phyloP scores from a whole-genome alignment of 2,888 invertebrate genomes.

The Pseudococcus jackbeardsleyi region DNA sequence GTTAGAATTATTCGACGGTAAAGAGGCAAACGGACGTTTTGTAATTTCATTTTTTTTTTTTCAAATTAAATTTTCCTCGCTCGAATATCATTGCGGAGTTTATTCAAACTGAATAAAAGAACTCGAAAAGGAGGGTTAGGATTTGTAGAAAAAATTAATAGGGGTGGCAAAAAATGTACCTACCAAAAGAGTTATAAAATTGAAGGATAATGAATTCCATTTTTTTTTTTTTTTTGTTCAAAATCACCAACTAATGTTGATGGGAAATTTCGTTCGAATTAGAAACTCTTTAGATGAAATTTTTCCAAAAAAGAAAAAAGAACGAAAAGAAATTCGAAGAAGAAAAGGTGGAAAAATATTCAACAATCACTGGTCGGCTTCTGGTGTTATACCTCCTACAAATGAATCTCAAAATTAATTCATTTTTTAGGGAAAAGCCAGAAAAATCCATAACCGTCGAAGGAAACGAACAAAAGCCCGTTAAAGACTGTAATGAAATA shows the following conservation, averaged over 20 bases:
- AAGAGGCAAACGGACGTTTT: not conserved
- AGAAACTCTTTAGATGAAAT: too few species aligned
- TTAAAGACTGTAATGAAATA: slow-evolving; percentile 57
- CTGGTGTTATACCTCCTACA: not conserved
- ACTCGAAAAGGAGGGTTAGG: not conserved
- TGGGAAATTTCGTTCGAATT: too few species aligned
- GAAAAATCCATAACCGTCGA: slow-evolving; percentile 23
- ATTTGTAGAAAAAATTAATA: not conserved
- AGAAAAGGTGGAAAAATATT: too few species aligned
- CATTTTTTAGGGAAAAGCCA: slow-evolving; percentile 12
- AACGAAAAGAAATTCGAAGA: too few species aligned
- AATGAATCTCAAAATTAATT: not conserved
- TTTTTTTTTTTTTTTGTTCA: too few species aligned
- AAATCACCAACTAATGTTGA: too few species aligned
- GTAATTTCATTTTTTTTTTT: slow-evolving; percentile 10
- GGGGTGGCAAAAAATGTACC: too few species aligned
- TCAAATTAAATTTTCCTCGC: not conserved
- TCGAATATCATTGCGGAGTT: not conserved
- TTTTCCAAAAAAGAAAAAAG: too few species aligned
- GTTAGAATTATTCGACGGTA: not conserved
- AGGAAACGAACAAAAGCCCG: slow-evolving; percentile 53
- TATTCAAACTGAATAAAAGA: not conserved
- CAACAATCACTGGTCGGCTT: not conserved
- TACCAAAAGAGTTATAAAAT: too few species aligned
- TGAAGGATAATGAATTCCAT: too few species aligned